phyloP scores from a whole-genome alignment of 2,888 invertebrate genomes.

The Oegoconia quadripuncta region DNA sequence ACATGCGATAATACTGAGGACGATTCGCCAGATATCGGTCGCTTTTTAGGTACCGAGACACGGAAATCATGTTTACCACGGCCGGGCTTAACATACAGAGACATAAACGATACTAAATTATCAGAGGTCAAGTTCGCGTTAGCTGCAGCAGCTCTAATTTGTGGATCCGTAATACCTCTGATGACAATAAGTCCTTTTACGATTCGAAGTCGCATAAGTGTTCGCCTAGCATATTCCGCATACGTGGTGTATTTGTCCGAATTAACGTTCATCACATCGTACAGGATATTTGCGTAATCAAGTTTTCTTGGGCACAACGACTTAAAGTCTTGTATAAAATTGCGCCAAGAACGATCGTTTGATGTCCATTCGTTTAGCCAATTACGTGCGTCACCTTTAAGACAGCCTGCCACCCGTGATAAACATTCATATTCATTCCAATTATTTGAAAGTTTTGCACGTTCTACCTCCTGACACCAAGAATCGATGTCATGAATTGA shows the following conservation, averaged over 20 bases:
- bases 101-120: constrained; percentile 23
- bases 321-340: constrained; percentile 24
- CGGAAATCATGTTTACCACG: constrained; percentile 1
- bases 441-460: constrained; percentile 2
- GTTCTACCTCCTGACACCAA: constrained; percentile 16
- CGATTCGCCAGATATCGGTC: no score
- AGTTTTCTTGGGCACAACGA: constrained; percentile 22
- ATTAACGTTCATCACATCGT: constrained; percentile 19
- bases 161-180: constrained; percentile 18
- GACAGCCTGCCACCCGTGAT: constrained; percentile 10
- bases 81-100: constrained; percentile 22
- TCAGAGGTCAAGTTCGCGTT: constrained; percentile 21
- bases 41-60: not conserved
- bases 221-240: constrained; percentile 28
- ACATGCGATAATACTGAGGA: no score
- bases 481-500: constrained; percentile 7
- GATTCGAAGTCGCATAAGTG: constrained; percentile 24
- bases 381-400: constrained; percentile 11
- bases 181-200: constrained; percentile 24
- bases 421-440: constrained; percentile 16
- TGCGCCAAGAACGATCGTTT: constrained; percentile 23
- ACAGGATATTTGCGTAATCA: constrained; percentile 22
- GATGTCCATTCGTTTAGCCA: constrained; percentile 15
- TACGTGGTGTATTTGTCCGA: constrained; percentile 25
- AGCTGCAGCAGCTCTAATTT: constrained; percentile 24